Conservation (phyloP, 2,888 invertebrate species). For the Megaustenia siamemsis region DNA sequence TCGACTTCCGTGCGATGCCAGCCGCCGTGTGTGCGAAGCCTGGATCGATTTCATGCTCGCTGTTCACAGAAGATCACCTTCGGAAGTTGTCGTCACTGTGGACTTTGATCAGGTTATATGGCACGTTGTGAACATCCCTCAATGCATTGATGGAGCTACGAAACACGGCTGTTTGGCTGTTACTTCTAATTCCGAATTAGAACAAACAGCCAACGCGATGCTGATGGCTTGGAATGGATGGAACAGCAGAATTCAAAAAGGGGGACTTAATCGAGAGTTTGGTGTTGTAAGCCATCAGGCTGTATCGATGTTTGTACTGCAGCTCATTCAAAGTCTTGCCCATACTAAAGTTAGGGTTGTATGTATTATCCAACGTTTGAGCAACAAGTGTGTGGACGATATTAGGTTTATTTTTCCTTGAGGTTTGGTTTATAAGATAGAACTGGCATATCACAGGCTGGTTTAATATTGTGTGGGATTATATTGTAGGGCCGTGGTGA, state of each 20-base stretch:
- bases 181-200: neutral
- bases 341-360: constrained; percentile 7
- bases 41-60: neutral
- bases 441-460: too few relatives aligned
- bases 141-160: too few relatives aligned
- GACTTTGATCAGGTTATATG: constrained; percentile 18
- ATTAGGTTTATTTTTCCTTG: constrained; percentile 14
- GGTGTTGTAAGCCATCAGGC: neutral
- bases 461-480: too few relatives aligned
- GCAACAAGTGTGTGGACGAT: neutral
- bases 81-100: neutral
- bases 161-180: neutral
- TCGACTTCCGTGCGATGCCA: neutral
- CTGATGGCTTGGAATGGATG: neutral
- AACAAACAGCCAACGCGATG: neutral
- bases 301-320: neutral
- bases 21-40: neutral
- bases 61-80: neutral
- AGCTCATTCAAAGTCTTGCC: constrained; percentile 2
- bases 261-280: neutral
- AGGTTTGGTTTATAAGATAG: neutral
- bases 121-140: neutral
- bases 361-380: neutral
- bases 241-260: neutral
- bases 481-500: too few relatives aligned